Conservation (phyloP, 2,888 invertebrate species). For the Poecilus cupreus region DNA sequence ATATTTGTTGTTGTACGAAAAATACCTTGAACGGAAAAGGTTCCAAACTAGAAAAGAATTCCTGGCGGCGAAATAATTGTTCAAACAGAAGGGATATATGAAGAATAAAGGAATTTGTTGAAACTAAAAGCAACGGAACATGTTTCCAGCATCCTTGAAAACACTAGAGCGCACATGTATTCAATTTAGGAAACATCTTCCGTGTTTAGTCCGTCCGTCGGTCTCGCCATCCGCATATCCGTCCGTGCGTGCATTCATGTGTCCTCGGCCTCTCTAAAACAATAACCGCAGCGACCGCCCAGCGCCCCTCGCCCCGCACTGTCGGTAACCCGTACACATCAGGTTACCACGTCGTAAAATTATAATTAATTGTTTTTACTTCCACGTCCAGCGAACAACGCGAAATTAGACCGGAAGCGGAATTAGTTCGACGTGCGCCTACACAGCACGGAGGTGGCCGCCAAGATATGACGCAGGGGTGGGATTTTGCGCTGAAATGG, state of each 20-base stretch:
- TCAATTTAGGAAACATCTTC: conserved; percentile 34
- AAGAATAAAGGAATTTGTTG: background rate
- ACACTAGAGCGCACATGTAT: conserved; percentile 12
- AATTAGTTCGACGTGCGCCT: conserved; percentile 38
- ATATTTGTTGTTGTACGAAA: too few relatives aligned
- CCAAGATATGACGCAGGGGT: conserved; percentile 28
- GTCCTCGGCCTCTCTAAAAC: conserved; percentile 28
- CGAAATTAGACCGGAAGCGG: conserved; percentile 45
- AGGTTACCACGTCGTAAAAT: conserved; percentile 52
- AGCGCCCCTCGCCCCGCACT: background rate
- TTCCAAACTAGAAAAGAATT: too few relatives aligned
- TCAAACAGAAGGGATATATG: background rate
- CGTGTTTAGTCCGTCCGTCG: background rate
- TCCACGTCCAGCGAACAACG: conserved; percentile 27
- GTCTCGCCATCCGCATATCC: background rate
- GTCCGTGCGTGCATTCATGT: conserved; percentile 19
- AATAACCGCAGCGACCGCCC: conserved; percentile 24
- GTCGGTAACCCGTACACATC: background rate
- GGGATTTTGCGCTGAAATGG: conserved; percentile 23
- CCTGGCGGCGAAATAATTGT: background rate
- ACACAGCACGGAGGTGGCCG: background rate
- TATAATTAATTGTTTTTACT: conserved; percentile 55
- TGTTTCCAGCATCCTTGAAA: background rate
- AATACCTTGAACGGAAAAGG: too few relatives aligned
- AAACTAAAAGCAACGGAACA: background rate